A percentile compares a stretch with the other conserved stretches of the same genome.
Conservation (phyloP, 2,888 invertebrate genomes). For the Acheta domesticus region DNA sequence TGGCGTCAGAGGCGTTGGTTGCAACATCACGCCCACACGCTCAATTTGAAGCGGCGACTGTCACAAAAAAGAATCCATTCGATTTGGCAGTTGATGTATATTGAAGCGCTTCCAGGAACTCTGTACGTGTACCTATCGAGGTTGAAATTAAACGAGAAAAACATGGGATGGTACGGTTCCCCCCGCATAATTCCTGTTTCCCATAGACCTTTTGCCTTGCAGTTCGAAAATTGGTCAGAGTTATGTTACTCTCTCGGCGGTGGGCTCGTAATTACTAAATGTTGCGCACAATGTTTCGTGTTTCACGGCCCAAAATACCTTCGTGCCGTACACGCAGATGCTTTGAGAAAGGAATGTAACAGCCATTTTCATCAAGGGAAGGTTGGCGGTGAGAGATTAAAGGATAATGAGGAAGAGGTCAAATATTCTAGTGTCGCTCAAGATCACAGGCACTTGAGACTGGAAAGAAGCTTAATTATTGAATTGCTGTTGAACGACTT, state of each 20-base stretch:
- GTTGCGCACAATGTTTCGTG: background rate
- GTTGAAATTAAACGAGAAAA: background rate
- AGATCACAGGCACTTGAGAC: too few relatives aligned
- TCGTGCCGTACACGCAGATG: background rate
- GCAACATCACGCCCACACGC: background rate
- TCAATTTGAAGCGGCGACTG: background rate
- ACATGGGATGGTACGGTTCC: too few relatives aligned
- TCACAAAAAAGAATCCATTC: background rate
- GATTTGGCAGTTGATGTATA: background rate
- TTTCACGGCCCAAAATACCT: background rate
- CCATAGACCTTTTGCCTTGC: background rate
- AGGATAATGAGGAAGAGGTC: background rate
- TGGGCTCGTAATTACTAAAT: background rate
- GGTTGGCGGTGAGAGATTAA: background rate
- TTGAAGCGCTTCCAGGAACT: background rate
- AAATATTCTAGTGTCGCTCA: background rate
- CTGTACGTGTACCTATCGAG: background rate
- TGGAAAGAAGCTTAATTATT: too few relatives aligned
- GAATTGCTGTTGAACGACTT: too few relatives aligned
- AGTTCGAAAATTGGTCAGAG: background rate
- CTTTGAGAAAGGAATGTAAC: constrained; percentile 5
- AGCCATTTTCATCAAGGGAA: background rate
- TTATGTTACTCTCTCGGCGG: background rate
- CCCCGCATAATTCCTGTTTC: background rate
- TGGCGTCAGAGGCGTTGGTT: background rate